Evolutionary conservation across 2,888 invertebrate species (phyloP), one percentile per base, ranked within the genome.

Genomic region (Pelosia muscerda): DNA sequence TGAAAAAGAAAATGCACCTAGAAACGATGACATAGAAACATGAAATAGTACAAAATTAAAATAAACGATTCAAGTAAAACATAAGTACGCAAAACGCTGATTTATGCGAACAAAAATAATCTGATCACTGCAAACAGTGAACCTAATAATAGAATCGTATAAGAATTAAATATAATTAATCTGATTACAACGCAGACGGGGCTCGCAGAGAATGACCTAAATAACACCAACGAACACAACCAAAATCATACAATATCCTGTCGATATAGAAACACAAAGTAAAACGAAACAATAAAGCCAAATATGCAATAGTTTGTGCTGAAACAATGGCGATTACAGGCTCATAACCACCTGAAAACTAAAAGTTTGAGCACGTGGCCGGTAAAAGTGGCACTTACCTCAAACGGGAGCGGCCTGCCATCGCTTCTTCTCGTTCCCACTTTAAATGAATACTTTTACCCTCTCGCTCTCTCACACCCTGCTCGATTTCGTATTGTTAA

Each of bases 381-480:
- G 70, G 75, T 82, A 86, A 86, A 86, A 91, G 89, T 88, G 89
- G 90, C 91, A 93, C 95, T 94, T 91, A 95, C 95, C 95, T 93
- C 91, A 86, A 72, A 81, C 87, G 89, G 87, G 85, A 89, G 88
- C 93, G 90, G 87, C 84, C 91, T 84, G 87, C 86, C 95, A 94
- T 94, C 86, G 79, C 87, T 85, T 81, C 88, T 90, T 92, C 94
- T 94, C 93, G 93, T 94, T 94, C 92, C 93, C 94, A 94, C 95
- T 94, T 94, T 92, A 90, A 80, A 90, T 70, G 73, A 83, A 89
- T 84, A 90, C 89, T 89, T n/a, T 75, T 79, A 73, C 88, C 87
- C 82, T 89, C 92, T 91, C 93, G 91, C 92, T 94, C 94, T 93
- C 93, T 93, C 94, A 92, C 92, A 84, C 91, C 92, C 90, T 89